A percentile compares a stretch with the other conserved stretches of the same genome.
phyloP scores from a whole-genome alignment of 1,140 invertebrate genomes.

The Xylocopa sonorina region DNA sequence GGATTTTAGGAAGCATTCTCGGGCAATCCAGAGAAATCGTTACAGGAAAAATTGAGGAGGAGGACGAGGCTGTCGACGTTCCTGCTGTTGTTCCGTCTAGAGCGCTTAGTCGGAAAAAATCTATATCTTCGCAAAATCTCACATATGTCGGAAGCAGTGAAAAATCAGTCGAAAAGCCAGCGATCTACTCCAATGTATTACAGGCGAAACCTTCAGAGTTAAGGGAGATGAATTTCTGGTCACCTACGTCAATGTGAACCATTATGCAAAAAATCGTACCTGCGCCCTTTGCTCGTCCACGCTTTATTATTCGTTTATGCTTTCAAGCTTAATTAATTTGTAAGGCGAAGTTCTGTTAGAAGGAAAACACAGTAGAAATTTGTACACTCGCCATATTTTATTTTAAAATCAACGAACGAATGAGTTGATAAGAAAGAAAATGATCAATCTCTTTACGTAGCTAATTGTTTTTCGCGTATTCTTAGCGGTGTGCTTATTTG shows the following conservation, averaged over 20 bases:
- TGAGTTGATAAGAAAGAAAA: background rate
- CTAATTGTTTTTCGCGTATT: background rate
- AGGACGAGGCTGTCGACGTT: constrained; percentile 69
- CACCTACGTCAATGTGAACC: constrained; percentile 89
- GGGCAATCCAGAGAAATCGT: constrained; percentile 76
- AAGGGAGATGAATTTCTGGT: constrained; percentile 92
- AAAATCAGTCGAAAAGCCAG: constrained; percentile 56
- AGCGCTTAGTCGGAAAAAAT: constrained; percentile 75
- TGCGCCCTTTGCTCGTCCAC: background rate
- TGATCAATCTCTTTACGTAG: background rate
- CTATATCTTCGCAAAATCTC: constrained; percentile 81
- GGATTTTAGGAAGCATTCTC: constrained; percentile 82
- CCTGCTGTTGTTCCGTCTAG: constrained; percentile 53
- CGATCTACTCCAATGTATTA: constrained; percentile 68
- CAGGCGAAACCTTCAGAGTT: constrained; percentile 87
- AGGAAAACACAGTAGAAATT: background rate
- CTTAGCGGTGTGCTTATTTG: background rate
- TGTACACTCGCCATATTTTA: background rate
- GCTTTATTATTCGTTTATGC: background rate
- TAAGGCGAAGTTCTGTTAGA: background rate
- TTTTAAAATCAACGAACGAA: background rate
- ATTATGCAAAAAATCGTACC: background rate
- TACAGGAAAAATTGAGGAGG: constrained; percentile 74
- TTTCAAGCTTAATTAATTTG: background rate
- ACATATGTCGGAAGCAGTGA: constrained; percentile 79